Evolutionary conservation across 2,888 invertebrate species (phyloP).

Genomic region (Xanthorhoe spadicearia): DNA sequence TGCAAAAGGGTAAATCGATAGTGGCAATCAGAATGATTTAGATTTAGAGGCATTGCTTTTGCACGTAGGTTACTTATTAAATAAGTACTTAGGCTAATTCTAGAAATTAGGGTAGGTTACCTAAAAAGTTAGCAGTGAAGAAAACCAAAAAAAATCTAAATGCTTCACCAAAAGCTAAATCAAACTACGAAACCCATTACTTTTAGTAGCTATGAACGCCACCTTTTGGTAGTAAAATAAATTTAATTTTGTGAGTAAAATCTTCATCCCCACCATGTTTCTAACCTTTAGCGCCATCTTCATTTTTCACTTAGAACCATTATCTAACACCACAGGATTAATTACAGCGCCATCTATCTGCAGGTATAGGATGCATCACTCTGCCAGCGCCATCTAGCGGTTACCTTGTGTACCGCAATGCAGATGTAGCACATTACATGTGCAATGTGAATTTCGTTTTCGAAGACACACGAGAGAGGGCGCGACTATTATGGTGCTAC

Average conservation of each 20-base stretch:
- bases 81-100: no score
- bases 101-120: no score
- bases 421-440: conserved; percentile 87
- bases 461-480: conserved; percentile 86
- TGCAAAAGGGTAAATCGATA: no score
- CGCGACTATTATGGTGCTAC: conserved; percentile 86
- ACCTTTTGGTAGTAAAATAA: conserved; percentile 9
- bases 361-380: conserved; percentile 89
- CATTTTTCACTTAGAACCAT: not conserved
- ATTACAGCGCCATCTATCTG: conserved; percentile 50
- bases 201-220: conserved; percentile 7
- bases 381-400: conserved; percentile 87
- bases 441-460: conserved; percentile 89
- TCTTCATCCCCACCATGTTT: not conserved
- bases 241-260: no score
- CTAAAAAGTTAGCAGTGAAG: no score
- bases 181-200: no score
- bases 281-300: conserved; percentile 20
- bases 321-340: conserved; percentile 4
- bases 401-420: conserved; percentile 87
- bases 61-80: no score
- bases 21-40: no score
- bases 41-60: no score
- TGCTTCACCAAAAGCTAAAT: no score
- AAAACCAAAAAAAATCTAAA: no score